These are phyloP conservation scores for Spatulosminthurus flaviceps DNA, from an alignment of 2,888 invertebrate genomes.

Conservation along the genomic window DNA sequence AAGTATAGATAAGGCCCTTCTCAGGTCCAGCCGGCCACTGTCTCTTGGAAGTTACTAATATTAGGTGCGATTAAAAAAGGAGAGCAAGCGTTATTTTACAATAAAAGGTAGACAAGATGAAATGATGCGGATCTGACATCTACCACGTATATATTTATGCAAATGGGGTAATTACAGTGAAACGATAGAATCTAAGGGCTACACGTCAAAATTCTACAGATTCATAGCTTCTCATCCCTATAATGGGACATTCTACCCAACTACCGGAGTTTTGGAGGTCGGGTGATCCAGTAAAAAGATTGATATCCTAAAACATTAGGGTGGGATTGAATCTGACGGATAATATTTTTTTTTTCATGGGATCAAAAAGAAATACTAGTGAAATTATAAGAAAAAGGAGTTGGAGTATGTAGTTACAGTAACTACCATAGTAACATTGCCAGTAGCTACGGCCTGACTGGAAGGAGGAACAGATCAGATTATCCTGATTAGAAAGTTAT, in stretches of 20 bases:
- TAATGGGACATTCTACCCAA: not conserved
- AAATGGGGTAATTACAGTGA: constrained; percentile 29
- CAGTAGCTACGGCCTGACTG: constrained; percentile 24
- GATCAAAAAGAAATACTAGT: not conserved
- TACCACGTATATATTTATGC: constrained; percentile 1
- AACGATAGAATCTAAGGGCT: constrained; percentile 14
- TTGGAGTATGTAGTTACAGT: too few species aligned
- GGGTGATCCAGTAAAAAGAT: not conserved
- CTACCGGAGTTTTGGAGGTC: not conserved
- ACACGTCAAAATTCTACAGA: not conserved
- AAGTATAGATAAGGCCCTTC: too few species aligned
- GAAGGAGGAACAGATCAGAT: constrained; percentile 16
- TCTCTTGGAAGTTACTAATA: not conserved
- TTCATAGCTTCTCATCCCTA: not conserved
- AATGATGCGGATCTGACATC: constrained; percentile 20
- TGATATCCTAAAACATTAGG: not conserved
- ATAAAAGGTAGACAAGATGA: not conserved
- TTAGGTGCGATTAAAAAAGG: not conserved
- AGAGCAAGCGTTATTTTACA: not conserved
- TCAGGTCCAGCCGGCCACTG: too few species aligned
- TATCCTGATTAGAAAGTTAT: constrained; percentile 33
- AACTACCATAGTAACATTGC: not conserved
- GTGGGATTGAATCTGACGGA: constrained; percentile 7
- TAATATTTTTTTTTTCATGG: constrained; percentile 18
- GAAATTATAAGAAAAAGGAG: not conserved